phyloP scores from a whole-genome alignment of 64 coral and sea anemone species.

The Cladopsammia gracilis region DNA sequence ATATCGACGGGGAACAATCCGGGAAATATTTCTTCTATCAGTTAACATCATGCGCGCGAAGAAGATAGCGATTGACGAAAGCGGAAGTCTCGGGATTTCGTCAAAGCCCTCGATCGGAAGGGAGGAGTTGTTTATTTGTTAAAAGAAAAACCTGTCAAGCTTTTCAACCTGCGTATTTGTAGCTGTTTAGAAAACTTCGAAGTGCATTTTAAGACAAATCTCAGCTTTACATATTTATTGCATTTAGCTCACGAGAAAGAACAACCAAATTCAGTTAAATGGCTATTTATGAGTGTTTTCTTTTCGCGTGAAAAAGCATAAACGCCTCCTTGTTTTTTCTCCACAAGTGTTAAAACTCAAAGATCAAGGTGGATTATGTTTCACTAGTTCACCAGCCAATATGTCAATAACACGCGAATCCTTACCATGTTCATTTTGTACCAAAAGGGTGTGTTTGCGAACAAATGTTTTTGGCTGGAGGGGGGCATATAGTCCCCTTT shows the following conservation, averaged over 20 bases:
- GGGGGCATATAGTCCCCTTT: too few species aligned
- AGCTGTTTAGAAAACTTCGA: background rate
- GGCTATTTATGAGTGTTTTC: too few species aligned
- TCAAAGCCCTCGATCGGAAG: slow-evolving; percentile 30
- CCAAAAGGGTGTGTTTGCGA: background rate
- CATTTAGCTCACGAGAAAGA: too few species aligned
- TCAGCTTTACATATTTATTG: background rate
- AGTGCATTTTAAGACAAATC: background rate
- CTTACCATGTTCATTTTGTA: background rate
- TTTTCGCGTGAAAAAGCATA: background rate
- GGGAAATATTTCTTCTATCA: slow-evolving; percentile 29
- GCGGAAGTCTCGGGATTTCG: slow-evolving; percentile 18
- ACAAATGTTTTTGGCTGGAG: too few species aligned
- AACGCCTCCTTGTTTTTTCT: background rate
- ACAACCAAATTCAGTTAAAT: too few species aligned
- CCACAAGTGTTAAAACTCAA: too few species aligned
- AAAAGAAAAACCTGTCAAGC: slow-evolving; percentile 28
- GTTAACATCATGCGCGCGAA: background rate
- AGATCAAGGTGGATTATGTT: background rate
- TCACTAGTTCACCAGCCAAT: background rate
- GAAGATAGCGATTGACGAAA: background rate
- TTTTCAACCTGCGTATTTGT: background rate
- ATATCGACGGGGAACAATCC: slow-evolving; percentile 16
- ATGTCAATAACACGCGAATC: background rate
- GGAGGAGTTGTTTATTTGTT: slow-evolving; percentile 56